Conservation (phyloP, 1,140 invertebrate species). For the Hermetia illucens region DNA sequence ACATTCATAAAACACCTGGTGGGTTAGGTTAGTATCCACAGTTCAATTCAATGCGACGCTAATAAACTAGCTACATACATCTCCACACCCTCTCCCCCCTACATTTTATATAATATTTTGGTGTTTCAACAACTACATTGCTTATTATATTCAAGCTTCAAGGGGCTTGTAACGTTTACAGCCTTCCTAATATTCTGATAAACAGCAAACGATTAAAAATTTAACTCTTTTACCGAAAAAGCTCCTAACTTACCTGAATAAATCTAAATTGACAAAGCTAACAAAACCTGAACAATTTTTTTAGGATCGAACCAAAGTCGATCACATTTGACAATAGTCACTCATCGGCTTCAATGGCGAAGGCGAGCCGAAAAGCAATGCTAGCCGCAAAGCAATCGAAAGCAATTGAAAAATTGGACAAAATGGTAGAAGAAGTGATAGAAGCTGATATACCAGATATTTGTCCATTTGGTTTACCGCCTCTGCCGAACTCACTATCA, state of each 20-base stretch:
- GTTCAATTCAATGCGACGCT: too few species aligned
- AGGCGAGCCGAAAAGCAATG: slow-evolving; percentile 25
- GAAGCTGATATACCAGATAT: slow-evolving; percentile 18
- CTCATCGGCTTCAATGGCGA: slow-evolving; percentile 16
- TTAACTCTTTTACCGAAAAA: not conserved
- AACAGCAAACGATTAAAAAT: not conserved
- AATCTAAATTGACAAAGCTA: not conserved
- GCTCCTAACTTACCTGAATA: not conserved
- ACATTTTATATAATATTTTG: too few species aligned
- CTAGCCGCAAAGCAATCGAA: slow-evolving; percentile 27
- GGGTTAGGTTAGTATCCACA: not conserved
- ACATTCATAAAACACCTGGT: too few species aligned
- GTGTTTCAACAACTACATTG: too few species aligned
- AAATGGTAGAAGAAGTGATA: slow-evolving; percentile 29
- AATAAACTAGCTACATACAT: too few species aligned
- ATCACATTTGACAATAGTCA: too few species aligned
- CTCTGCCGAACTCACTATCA: slow-evolving; percentile 22
- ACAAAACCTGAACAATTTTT: not conserved
- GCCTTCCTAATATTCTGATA: too few species aligned
- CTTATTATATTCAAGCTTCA: too few species aligned
- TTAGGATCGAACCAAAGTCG: not conserved
- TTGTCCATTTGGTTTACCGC: slow-evolving; percentile 4
- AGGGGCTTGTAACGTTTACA: too few species aligned
- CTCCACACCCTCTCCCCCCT: too few species aligned
- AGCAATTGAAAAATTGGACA: slow-evolving; percentile 28